Percentiles rank a stretch among this genome's conserved stretches.
Conservation (phyloP, 2,888 invertebrate species). For the Dryobota labecula region DNA sequence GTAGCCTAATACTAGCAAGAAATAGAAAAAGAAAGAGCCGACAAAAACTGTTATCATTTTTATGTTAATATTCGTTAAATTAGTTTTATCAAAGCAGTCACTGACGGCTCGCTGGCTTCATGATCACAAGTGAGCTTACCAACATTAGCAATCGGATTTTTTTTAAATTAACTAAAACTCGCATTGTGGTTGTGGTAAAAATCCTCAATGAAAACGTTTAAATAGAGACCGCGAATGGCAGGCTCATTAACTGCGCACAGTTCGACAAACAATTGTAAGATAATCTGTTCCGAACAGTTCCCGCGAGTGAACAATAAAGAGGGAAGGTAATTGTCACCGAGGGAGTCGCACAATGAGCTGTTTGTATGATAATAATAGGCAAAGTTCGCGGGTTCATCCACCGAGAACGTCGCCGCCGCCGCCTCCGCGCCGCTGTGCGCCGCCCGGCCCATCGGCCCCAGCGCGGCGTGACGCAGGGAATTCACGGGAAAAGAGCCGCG, state of each 20-base stretch:
- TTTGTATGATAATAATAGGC: constrained; percentile 59
- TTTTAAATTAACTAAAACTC: not conserved
- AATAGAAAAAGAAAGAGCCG: constrained; percentile 29
- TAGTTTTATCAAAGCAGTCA: not conserved
- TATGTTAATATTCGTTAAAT: constrained; percentile 23
- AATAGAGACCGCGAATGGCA: constrained; percentile 57
- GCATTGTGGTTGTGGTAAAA: constrained; percentile 4
- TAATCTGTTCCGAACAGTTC: constrained; percentile 59
- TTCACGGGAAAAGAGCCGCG: constrained; percentile 53
- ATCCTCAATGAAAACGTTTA: constrained; percentile 21
- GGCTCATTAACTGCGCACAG: constrained; percentile 62
- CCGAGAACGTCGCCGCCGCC: not conserved
- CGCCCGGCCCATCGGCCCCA: not conserved
- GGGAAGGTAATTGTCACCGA: constrained; percentile 65
- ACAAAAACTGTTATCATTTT: constrained; percentile 17
- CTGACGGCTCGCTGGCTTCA: not conserved
- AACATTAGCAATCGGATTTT: not conserved
- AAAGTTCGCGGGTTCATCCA: constrained; percentile 39
- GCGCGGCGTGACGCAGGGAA: constrained; percentile 26
- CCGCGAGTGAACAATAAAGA: constrained; percentile 65
- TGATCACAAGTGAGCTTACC: not conserved
- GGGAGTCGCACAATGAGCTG: constrained; percentile 64
- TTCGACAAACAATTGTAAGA: constrained; percentile 59
- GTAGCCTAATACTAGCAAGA: constrained; percentile 15
- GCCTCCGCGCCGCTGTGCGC: not conserved